These are phyloP conservation scores for Gnathonemus echidnorhynchus DNA, from an alignment of 2,113 vertebrate species.

Conservation along the genomic window DNA sequence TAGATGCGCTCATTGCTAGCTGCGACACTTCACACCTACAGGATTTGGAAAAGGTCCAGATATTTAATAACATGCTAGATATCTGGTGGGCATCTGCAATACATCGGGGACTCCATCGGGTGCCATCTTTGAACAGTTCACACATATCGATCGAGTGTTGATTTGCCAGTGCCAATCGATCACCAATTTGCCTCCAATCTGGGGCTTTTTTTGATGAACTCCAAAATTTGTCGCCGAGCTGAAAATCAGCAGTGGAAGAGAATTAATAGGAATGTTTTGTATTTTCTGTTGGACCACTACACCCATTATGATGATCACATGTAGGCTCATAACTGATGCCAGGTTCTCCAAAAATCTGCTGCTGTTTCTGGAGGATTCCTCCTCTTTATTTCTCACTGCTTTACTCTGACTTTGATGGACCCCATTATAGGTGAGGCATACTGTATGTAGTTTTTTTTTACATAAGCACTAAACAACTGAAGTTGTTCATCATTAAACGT, in stretches of 20 bases:
- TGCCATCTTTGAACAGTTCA: too few species aligned
- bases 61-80: too few species aligned
- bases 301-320: not conserved
- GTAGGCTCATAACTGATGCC: not conserved
- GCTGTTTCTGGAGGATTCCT: not conserved
- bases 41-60: too few species aligned
- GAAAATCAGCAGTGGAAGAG: not conserved
- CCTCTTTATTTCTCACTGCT: not conserved
- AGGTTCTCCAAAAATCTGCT: not conserved
- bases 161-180: too few species aligned
- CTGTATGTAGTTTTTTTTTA: not conserved
- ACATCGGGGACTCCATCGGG: too few species aligned
- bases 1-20: too few species aligned
- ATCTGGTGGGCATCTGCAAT: too few species aligned
- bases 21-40: too few species aligned
- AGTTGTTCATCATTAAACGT: not conserved
- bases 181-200: too few species aligned
- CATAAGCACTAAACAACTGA: not conserved
- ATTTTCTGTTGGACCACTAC: not conserved
- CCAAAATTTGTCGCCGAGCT: not conserved
- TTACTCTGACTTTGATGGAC: not conserved
- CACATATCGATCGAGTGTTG: too few species aligned
- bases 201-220: too few species aligned
- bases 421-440: not conserved
- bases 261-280: not conserved